These are phyloP conservation scores for Xyrichtys novacula DNA, from an alignment of 2,797 vertebrate genomes.

Conservation along the genomic window DNA sequence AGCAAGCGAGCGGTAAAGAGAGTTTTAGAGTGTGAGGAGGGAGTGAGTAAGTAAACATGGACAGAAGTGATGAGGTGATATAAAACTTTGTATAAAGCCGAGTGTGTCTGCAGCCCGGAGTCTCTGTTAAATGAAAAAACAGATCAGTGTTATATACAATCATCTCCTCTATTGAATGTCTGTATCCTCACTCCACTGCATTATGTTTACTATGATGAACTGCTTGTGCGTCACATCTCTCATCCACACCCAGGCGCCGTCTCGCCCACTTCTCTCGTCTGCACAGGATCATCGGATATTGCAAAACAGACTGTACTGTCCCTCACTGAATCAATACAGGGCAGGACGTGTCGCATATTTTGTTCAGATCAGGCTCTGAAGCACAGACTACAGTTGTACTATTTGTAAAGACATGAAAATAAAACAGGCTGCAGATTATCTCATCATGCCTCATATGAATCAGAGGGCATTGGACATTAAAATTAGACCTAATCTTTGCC, in stretches of 20 bases:
- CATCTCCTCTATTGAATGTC: conserved; percentile 1
- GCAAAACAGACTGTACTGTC: not conserved
- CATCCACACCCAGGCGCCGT: not conserved
- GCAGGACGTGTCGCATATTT: not conserved
- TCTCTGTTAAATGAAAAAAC: not conserved
- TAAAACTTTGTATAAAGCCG: not conserved
- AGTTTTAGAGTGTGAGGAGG: too few species aligned
- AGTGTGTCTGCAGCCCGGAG: not conserved
- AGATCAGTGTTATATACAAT: not conserved
- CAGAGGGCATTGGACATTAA: not conserved
- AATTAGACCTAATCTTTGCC: not conserved
- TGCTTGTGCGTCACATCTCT: not conserved
- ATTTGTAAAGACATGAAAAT: not conserved
- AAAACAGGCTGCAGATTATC: not conserved
- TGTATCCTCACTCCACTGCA: not conserved
- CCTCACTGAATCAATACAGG: not conserved
- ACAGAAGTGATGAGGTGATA: not conserved
- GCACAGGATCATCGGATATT: not conserved
- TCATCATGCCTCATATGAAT: not conserved
- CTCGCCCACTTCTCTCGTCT: not conserved
- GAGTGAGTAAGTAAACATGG: not conserved
- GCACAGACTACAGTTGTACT: not conserved
- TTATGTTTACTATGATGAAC: not conserved
- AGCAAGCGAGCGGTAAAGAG: too few species aligned
- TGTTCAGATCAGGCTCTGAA: not conserved